Evolutionary conservation across 1,140 invertebrate genomes (phyloP).

Genomic region (Palaemon carinicauda): DNA sequence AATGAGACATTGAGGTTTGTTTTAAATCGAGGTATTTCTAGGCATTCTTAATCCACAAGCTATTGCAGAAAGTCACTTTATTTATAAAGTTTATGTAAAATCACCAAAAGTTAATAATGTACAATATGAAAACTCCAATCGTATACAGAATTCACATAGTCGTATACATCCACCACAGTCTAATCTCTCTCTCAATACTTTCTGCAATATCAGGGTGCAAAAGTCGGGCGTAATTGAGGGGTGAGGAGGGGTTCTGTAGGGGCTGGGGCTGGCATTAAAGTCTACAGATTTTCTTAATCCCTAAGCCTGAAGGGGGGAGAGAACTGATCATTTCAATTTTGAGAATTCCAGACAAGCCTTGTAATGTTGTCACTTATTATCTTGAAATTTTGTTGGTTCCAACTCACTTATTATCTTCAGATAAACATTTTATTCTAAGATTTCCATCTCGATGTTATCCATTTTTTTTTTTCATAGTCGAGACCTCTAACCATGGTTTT

Average conservation of each 20-base stretch:
- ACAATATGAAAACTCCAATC: conserved; percentile 47
- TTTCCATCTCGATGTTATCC: too few relatives aligned
- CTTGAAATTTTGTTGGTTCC: too few relatives aligned
- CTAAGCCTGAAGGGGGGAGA: too few relatives aligned
- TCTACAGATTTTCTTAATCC: not conserved
- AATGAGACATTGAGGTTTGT: conserved; percentile 10
- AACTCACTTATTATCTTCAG: too few relatives aligned
- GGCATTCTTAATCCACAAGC: not conserved
- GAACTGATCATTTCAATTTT: too few relatives aligned
- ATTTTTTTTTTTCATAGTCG: too few relatives aligned
- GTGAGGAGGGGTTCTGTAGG: not conserved
- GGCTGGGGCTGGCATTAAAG: not conserved
- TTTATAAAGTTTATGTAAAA: not conserved
- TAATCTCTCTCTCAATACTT: conserved; percentile 6
- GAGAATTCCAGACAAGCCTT: too few relatives aligned
- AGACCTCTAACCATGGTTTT: too few relatives aligned
- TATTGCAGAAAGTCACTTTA: conserved; percentile 39
- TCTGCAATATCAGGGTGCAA: conserved; percentile 44
- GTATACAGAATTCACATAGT: conserved; percentile 45
- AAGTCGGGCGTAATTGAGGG: not conserved
- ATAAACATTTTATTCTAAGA: too few relatives aligned
- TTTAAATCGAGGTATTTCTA: conserved; percentile 26
- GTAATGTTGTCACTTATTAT: too few relatives aligned
- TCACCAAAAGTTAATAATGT: not conserved
- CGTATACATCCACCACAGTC: conserved; percentile 38